Base-by-base conservation (phyloP, 2,888 invertebrate genomes). In the Acronicta alni region DNA sequence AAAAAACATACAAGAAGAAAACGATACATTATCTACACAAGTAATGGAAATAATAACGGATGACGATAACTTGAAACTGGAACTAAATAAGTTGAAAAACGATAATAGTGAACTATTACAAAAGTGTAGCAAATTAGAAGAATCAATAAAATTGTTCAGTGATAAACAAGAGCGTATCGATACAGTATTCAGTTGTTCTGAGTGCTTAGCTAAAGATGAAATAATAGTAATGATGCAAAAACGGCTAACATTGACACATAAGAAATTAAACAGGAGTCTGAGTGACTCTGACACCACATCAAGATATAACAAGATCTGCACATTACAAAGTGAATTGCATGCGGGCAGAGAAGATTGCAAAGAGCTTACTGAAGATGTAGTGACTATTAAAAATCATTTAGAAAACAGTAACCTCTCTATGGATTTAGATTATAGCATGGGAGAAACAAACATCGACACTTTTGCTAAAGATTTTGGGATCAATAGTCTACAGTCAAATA, bases 41-140 rank as follows among this genome's bases (percentile, higher is more conserved):
- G 72, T 96, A 2, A 94, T 96, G 86, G 96, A 96, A 45, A 93
- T 86, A 60, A 89, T 95, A 49, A 92, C 95, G 52, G 96, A 96
- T 67, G 87, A 86, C 16, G 95, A 96, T 48, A 78, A 83, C 30
- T 83, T 95, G 3, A 94, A 87, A 59, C 86, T 87, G 65, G 87
- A 91, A 70, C 64, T 93, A n/a, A 75, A 86, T 35, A 66, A 26
- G 23, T 47, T 90, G 18, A 89, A 81, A 75, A 71, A 72, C 35
- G 71, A 44, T 17, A 90, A 89, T 61, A 45, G 20, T 8, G 72
- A 84, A 56, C 66, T 90, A 9, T 51, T 51, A 16, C 77, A 82
- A 12, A 85, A 85, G 67, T 84, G 70, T 71, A 54, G 37, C 30
- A 57, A 79, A 17, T 74, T 87, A 53, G 82, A 85, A 75, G 52